Evolutionary conservation across 2,888 invertebrate species (phyloP).

Genomic region (Idaea biselata): DNA sequence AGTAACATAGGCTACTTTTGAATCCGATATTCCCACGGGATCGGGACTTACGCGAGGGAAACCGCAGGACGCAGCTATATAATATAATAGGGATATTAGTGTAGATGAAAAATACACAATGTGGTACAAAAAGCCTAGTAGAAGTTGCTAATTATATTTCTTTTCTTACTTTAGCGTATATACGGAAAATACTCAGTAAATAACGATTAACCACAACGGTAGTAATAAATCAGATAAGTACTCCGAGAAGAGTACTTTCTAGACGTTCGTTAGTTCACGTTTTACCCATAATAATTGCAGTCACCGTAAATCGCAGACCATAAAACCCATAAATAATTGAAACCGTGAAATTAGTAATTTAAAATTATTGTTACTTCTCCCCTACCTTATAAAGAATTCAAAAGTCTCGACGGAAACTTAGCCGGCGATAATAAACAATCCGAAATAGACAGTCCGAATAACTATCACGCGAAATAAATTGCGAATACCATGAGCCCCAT

Average conservation of each 20-base stretch:
- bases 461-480: constrained; percentile 43
- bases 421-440: constrained; percentile 34
- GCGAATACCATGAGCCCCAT: constrained; percentile 42
- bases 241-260: not conserved
- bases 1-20: too few species aligned
- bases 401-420: constrained; percentile 36
- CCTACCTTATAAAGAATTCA: constrained; percentile 25
- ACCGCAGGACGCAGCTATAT: too few species aligned
- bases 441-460: constrained; percentile 29
- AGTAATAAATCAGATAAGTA: not conserved
- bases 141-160: too few species aligned
- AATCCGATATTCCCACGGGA: too few species aligned
- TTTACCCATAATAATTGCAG: not conserved
- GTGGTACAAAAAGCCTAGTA: not conserved
- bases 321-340: constrained; percentile 23
- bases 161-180: not conserved
- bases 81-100: too few species aligned
- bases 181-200: not conserved
- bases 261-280: constrained; percentile 1
- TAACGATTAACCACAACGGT: not conserved
- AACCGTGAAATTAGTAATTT: constrained; percentile 31
- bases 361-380: constrained; percentile 26
- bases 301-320: constrained; percentile 8
- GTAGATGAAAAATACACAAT: too few species aligned
- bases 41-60: too few species aligned